phyloP scores from a whole-genome alignment of 1,140 invertebrate genomes.

The Charaxes varanes region DNA sequence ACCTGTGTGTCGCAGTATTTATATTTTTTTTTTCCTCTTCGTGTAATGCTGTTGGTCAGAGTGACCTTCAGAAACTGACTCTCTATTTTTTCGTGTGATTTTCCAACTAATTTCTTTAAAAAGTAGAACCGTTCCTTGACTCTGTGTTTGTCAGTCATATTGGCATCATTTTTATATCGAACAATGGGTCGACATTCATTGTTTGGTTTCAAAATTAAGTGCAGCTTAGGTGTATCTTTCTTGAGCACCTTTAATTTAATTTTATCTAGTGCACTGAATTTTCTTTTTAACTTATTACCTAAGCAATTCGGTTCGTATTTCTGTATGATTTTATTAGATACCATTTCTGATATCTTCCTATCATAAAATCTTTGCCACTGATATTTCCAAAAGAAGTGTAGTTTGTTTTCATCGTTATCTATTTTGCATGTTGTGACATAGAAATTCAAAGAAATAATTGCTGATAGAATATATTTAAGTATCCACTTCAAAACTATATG shows the following conservation, averaged over 20 bases:
- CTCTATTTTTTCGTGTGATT: conserved; percentile 37
- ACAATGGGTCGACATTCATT: conserved; percentile 58
- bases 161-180: conserved; percentile 52
- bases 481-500: conserved; percentile 46
- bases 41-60: no score
- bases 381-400: conserved; percentile 63
- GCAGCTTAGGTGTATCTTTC: conserved; percentile 56
- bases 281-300: conserved; percentile 36
- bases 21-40: no score
- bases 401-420: conserved; percentile 60
- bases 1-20: no score
- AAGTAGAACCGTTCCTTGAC: conserved; percentile 47
- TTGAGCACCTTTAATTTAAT: conserved; percentile 34
- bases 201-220: conserved; percentile 61
- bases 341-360: conserved; percentile 45
- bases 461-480: conserved; percentile 46
- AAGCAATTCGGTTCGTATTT: conserved; percentile 39
- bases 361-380: conserved; percentile 68
- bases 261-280: conserved; percentile 27
- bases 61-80: no score
- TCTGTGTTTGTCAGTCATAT: conserved; percentile 39
- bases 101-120: conserved; percentile 39
- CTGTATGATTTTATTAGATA: conserved; percentile 34
- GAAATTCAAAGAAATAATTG: conserved; percentile 60
- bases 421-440: conserved; percentile 65